These are phyloP conservation scores for Protomyctophum bolini DNA, from an alignment of 2,113 vertebrate genomes.

Conservation along the genomic window DNA sequence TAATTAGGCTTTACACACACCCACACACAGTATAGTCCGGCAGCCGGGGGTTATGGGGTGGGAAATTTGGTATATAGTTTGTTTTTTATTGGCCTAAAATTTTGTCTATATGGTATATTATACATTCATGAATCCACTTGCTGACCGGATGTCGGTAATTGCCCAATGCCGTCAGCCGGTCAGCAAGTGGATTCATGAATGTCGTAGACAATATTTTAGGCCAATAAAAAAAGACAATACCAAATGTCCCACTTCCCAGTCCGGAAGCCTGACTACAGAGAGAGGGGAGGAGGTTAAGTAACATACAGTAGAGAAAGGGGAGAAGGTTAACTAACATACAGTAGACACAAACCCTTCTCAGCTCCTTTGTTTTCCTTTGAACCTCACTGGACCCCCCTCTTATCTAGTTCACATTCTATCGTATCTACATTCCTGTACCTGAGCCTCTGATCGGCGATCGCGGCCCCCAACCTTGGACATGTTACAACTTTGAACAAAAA, in stretches of 20 bases:
- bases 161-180: no score
- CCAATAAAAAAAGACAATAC: no score
- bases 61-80: no score
- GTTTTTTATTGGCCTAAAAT: no score
- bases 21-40: not conserved
- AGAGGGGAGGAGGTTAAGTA: slow-evolving; percentile 3
- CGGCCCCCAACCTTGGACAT: not conserved
- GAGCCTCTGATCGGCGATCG: not conserved
- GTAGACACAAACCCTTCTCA: slow-evolving; percentile 49
- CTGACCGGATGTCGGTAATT: no score
- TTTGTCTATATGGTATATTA: no score
- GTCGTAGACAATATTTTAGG: no score
- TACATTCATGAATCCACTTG: no score
- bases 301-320: slow-evolving; percentile 50
- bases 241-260: no score
- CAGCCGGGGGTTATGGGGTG: no score
- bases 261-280: no score
- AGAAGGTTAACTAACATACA: slow-evolving; percentile 38
- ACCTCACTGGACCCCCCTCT: not conserved
- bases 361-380: not conserved
- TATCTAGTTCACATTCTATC: slow-evolving; percentile 3
- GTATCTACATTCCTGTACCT: not conserved
- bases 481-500: not conserved
- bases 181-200: no score
- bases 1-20: not conserved